Base-by-base conservation (phyloP, 2,888 invertebrate genomes). In the Anthrax anthrax region DNA sequence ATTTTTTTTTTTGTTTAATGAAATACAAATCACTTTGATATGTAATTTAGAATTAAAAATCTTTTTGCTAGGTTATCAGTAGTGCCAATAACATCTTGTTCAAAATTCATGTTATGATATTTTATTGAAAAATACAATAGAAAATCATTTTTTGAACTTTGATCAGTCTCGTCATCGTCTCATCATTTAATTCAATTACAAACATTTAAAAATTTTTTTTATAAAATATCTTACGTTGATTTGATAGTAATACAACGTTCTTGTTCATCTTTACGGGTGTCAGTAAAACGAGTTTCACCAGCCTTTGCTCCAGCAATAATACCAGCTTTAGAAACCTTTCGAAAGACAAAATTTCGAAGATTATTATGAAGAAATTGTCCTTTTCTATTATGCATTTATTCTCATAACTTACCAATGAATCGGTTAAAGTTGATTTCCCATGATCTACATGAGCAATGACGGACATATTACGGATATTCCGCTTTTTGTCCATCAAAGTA, bases 371-470 rank as follows among this genome's bases (percentile, higher is more conserved):
- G 12, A 18, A 13, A 23, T 27, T 36, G 6, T 6, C 4, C 9
- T 2, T 9, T 36, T 14, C 36, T 2, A 12, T 36, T 17, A 17
- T 1, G 23, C 16, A 38, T 4, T 6, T 6, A 2, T 34, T 14
- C 9, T 16, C 18, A 17, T 49, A 51, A 55, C 56, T 59, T 56
- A 98, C 97, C 64, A 99, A 78, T 54, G 98, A 98, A 75, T 99
- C 98, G 50, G 98, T 99, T 67, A 99, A 72, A 49, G 98, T 99
- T 57, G 98, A 97, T 75, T 98, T 97, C 67, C 98, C 98, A 72
- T 99, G 98, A 77, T 99, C 98, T 58, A 99, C 98, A 75, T 99
- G 98, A 62, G 98, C 98, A 70, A 99, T 99, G 74, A 99, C 98
- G 68, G 97, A 98, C 97, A 99, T 99, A 77, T 99, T 99, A 70